These are phyloP conservation scores for Pemphigus obesinymphae DNA, from an alignment of 1,140 invertebrate species.

Conservation along the genomic window DNA sequence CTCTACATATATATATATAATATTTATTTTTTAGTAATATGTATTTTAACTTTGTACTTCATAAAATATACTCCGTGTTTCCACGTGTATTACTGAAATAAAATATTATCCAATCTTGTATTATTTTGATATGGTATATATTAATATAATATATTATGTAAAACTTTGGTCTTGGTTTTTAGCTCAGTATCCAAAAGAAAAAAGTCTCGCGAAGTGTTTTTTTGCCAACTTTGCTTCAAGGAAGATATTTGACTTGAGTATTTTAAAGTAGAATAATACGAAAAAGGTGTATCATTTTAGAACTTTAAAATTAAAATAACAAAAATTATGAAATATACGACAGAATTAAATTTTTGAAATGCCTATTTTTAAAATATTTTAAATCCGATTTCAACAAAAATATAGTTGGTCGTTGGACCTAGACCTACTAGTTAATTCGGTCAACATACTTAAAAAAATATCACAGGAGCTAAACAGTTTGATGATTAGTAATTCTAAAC, in stretches of 20 bases:
- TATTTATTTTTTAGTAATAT: no score
- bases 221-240: background rate
- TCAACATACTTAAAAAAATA: background rate
- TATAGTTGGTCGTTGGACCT: background rate
- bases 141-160: background rate
- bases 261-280: background rate
- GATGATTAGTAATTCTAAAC: conserved; percentile 10
- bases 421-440: conserved; percentile 18
- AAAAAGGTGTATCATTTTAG: background rate
- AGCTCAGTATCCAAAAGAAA: no score
- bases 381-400: no score
- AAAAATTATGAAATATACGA: background rate
- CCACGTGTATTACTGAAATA: background rate
- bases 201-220: background rate
- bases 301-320: background rate
- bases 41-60: no score
- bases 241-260: background rate
- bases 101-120: background rate
- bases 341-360: background rate
- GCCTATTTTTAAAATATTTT: background rate
- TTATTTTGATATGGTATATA: background rate
- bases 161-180: background rate
- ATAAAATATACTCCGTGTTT: no score
- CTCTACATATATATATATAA: no score
- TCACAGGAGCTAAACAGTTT: background rate